phyloP scores from a whole-genome alignment of 2,888 invertebrate genomes.

The Empis livida region DNA sequence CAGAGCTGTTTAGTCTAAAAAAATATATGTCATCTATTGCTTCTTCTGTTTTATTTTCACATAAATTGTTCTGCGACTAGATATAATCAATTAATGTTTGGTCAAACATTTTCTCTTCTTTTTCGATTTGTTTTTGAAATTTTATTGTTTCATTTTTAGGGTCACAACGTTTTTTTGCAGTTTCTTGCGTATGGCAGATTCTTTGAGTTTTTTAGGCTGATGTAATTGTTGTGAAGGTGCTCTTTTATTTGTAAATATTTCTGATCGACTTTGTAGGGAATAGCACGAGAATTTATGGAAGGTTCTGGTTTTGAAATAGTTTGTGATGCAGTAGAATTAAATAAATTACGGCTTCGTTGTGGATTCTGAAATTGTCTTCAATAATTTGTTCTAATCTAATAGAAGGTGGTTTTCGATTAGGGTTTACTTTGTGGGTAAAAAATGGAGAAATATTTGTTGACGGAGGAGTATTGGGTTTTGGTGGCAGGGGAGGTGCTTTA shows the following conservation, averaged over 20 bases:
- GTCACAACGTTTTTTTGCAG: not conserved
- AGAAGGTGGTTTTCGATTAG: not conserved
- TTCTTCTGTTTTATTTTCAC: not conserved
- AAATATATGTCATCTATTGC: slow-evolving; percentile 5
- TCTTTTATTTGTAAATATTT: slow-evolving; percentile 1
- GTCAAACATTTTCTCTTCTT: not conserved
- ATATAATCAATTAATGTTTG: not conserved
- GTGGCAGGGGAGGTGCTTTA: not conserved
- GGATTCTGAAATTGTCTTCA: not conserved
- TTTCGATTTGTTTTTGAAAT: not conserved
- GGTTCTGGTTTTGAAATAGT: slow-evolving; percentile 2
- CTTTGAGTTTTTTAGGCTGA: not conserved
- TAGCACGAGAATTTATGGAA: not conserved
- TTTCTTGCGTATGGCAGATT: not conserved
- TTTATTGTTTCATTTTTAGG: not conserved
- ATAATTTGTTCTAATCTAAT: not conserved
- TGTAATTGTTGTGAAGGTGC: not conserved
- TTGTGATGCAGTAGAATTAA: not conserved
- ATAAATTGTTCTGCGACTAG: not conserved
- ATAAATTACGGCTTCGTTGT: not conserved
- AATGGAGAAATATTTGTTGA: not conserved
- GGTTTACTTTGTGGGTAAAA: not conserved
- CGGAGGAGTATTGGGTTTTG: not conserved
- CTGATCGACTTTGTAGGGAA: slow-evolving; percentile 2
- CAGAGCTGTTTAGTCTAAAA: slow-evolving; percentile 8